These are phyloP conservation scores for Trachelipus rathkii DNA, from an alignment of 1,140 invertebrate genomes.

Conservation along the genomic window DNA sequence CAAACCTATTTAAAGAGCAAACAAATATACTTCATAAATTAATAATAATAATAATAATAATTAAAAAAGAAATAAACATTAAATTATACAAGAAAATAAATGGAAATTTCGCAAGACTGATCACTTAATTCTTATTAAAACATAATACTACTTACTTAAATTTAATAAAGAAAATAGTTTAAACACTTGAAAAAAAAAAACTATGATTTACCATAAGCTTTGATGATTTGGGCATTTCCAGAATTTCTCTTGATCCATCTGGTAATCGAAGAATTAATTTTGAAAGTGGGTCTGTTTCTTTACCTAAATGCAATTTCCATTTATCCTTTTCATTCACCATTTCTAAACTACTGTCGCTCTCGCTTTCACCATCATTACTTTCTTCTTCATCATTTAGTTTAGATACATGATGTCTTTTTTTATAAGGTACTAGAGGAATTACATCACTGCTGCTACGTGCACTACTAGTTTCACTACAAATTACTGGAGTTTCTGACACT, in stretches of 20 bases:
- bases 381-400: not conserved
- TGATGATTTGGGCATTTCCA: slow-evolving; percentile 52
- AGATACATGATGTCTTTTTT: no score
- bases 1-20: no score
- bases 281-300: slow-evolving; percentile 48
- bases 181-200: no score
- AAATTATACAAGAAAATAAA: no score
- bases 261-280: slow-evolving; percentile 53
- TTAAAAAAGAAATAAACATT: no score
- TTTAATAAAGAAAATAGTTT: no score
- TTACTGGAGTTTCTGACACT: not conserved
- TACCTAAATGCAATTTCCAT: slow-evolving; percentile 48
- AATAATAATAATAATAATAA: no score
- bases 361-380: slow-evolving; percentile 7
- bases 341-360: slow-evolving; percentile 6
- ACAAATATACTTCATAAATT: no score
- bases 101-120: no score
- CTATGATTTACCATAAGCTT: slow-evolving; percentile 50
- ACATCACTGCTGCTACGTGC: not conserved
- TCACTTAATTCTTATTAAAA: no score
- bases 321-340: slow-evolving; percentile 23
- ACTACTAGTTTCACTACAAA: slow-evolving; percentile 18
- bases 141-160: no score
- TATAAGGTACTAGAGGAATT: no score
- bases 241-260: slow-evolving; percentile 51